Evolutionary conservation across 2,888 invertebrate species (phyloP).

Genomic region (Noctua fimbriata): DNA sequence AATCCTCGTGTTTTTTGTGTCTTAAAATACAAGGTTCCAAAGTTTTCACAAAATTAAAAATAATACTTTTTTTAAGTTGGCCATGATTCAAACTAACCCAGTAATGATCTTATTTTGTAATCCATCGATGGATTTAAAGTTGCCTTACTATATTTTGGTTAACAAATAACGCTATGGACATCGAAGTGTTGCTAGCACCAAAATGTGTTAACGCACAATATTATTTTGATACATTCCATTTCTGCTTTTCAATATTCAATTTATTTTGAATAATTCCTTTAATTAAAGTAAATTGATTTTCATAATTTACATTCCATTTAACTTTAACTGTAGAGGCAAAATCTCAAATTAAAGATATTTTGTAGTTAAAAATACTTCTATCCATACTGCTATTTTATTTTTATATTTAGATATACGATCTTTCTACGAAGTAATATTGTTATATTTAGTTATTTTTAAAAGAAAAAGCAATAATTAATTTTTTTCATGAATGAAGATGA

Average conservation of each 20-base stretch:
- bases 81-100: neutral
- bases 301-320: neutral
- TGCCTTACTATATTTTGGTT: neutral
- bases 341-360: neutral
- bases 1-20: neutral
- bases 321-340: neutral
- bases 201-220: neutral
- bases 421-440: neutral
- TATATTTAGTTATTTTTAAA: no score
- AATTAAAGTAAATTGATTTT: neutral
- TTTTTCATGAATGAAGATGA: neutral
- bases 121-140: neutral
- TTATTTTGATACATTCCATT: neutral
- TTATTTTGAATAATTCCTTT: neutral
- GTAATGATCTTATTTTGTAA: fast-evolving
- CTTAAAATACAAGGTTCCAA: slow-evolving; percentile 10
- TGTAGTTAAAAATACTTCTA: neutral
- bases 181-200: neutral
- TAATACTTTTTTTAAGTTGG: neutral
- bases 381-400: neutral
- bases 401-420: neutral
- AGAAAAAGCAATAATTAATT: neutral
- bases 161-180: neutral
- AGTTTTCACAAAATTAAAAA: neutral
- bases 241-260: neutral